Base-by-base conservation (phyloP, 2,113 vertebrate genomes). In the Epinephelus fuscoguttatus region DNA sequence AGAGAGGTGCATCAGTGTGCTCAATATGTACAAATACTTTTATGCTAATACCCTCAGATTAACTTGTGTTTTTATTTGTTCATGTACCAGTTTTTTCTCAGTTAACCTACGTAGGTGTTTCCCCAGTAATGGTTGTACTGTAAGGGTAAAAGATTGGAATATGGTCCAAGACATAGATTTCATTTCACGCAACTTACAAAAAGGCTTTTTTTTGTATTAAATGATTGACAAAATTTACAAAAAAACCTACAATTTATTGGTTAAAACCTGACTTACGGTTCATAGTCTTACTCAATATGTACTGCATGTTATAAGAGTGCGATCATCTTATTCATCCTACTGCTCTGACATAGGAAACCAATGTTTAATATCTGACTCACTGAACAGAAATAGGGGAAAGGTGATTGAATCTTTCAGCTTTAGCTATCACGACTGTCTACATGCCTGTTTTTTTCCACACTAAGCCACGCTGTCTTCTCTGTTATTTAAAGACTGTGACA, bases 281-380 rank as follows among this genome's bases (percentile, higher is more conserved):
- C 0, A 19, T 62, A n/a, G 19, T 60, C 21, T 53, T 45, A 70
- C 13, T 75, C 1, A 40, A 6, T 27, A 52, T 55, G 30, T 17
- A 33, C 4, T 52, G 12, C n/a, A 12, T 62, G 47, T 72, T 56
- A 49, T 47, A 8, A 52, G 18, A 55, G 47, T 61, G 47, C 12
- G 33, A 80, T 69, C 72, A 80, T 30, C 52, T 21, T 3, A 56
- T 17, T 9, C 14, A 52, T 70, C 33, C 17, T 2, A 40, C 61
- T 50, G 53, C 49, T 52, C 30, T 71, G 37, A 10, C 55, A 68
- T 9, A 45, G 71, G 23, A 68, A 49, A 30, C 57, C 23, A 49
- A 30, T 68, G 45, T 33, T 75, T 25, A 52, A 71, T 59, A 56
- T 67, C 62, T 82, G 60, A 75, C 64, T 75, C 59, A 75, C 21